Percentiles rank a stretch among this genome's conserved stretches.
Conservation (phyloP, 2,113 vertebrate species). For the Ammospiza nelsoni region DNA sequence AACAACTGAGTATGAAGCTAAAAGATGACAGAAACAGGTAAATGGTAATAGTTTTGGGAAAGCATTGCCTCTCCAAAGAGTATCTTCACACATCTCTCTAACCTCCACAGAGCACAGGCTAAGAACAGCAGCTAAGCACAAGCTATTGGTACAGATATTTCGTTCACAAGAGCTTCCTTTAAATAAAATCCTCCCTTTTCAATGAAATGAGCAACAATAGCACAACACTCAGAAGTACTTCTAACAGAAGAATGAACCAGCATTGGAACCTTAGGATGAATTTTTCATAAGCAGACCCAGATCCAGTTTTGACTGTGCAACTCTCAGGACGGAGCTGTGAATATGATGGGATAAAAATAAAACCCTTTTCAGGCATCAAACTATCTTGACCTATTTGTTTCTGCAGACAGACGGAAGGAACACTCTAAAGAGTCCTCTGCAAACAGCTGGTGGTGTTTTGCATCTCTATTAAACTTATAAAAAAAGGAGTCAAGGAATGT, state of each 20-base stretch:
- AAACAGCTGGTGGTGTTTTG: not conserved
- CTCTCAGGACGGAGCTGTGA: not conserved
- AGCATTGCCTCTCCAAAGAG: not conserved
- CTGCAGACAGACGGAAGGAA: not conserved
- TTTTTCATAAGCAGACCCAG: not conserved
- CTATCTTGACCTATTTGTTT: not conserved
- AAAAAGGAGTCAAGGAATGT: not conserved
- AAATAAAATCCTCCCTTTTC: not conserved
- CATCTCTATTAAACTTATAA: not conserved
- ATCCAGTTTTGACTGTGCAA: not conserved
- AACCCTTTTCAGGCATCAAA: not conserved
- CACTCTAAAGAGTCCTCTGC: not conserved
- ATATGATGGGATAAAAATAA: not conserved
- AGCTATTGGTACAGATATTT: not conserved
- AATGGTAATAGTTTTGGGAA: not conserved
- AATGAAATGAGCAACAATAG: not conserved
- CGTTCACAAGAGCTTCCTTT: not conserved
- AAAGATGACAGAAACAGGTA: not conserved
- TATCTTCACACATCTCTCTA: not conserved
- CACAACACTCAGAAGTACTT: not conserved
- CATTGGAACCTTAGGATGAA: not conserved
- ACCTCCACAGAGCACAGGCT: not conserved
- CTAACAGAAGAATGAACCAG: not conserved
- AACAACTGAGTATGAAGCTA: not conserved
- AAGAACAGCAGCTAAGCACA: not conserved